Percentiles rank a stretch among this genome's conserved stretches.
Conservation (phyloP, 2,113 vertebrate species). For the Actenoides hombroni region DNA sequence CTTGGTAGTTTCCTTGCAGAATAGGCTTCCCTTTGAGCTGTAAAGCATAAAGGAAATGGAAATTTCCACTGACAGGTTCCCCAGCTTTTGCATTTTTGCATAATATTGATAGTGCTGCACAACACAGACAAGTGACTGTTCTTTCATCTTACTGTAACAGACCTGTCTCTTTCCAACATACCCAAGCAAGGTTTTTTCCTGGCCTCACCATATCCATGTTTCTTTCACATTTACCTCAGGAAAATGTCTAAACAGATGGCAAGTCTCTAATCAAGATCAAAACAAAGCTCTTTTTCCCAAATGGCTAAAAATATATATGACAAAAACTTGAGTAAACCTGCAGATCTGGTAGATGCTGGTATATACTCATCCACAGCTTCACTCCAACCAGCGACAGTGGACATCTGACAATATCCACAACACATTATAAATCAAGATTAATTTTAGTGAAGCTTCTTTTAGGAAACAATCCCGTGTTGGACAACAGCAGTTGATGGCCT, state of each 20-base stretch:
- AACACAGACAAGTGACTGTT: neutral
- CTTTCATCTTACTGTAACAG: neutral
- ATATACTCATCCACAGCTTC: neutral
- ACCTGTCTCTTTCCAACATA: neutral
- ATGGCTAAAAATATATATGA: neutral
- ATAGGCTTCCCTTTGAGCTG: neutral
- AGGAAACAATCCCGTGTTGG: neutral
- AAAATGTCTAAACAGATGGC: neutral
- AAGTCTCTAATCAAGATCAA: neutral
- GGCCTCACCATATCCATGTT: neutral
- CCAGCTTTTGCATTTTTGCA: neutral
- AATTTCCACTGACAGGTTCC: slow-evolving; percentile 43
- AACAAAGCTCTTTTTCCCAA: neutral
- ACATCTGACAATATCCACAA: neutral
- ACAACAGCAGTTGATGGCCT: neutral
- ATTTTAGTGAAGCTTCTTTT: neutral
- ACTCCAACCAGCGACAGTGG: neutral
- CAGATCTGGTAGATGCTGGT: neutral
- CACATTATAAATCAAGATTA: neutral
- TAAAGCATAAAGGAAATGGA: slow-evolving; percentile 3
- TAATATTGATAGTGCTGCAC: neutral
- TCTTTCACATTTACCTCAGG: neutral
- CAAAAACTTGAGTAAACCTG: neutral
- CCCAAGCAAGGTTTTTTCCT: neutral
- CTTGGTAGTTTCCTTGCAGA: neutral